phyloP scores from a whole-genome alignment of 2,113 vertebrate species.

The Rhea americana region DNA sequence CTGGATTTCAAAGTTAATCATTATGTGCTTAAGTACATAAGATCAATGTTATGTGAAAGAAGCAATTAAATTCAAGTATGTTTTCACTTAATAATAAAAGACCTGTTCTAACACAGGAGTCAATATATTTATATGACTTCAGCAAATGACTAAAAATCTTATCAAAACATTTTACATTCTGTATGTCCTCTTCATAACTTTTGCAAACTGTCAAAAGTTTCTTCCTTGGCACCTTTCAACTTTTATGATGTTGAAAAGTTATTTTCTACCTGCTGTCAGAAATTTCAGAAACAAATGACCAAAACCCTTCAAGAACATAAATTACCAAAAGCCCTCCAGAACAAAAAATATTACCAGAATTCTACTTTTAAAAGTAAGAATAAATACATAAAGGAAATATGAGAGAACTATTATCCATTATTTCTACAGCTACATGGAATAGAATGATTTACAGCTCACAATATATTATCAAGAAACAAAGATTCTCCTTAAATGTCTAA shows the following conservation, averaged over 20 bases:
- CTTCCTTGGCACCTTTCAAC: not conserved
- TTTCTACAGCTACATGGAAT: not conserved
- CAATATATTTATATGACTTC: slow-evolving; percentile 46
- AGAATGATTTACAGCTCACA: not conserved
- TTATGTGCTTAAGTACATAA: slow-evolving; percentile 38
- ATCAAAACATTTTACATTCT: not conserved
- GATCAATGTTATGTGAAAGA: slow-evolving; percentile 41
- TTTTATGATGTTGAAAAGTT: not conserved
- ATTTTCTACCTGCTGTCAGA: not conserved
- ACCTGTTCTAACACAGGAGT: not conserved
- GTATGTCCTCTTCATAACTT: not conserved
- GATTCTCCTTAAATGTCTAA: not conserved
- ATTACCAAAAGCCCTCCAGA: not conserved
- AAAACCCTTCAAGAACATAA: not conserved
- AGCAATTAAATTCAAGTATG: slow-evolving; percentile 45
- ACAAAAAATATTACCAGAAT: not conserved
- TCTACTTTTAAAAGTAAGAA: not conserved
- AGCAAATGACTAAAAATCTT: slow-evolving; percentile 8
- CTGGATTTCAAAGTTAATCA: slow-evolving; percentile 40
- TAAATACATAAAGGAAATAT: not conserved
- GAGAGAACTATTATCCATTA: not conserved
- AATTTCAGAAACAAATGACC: not conserved
- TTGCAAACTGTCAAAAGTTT: slow-evolving; percentile 18
- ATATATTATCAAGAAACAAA: not conserved
- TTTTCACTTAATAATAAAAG: slow-evolving; percentile 37